A percentile compares a stretch with the other conserved stretches of the same genome.
Conservation (phyloP, 2,888 invertebrate genomes). For the Taphrorychus bicolor region DNA sequence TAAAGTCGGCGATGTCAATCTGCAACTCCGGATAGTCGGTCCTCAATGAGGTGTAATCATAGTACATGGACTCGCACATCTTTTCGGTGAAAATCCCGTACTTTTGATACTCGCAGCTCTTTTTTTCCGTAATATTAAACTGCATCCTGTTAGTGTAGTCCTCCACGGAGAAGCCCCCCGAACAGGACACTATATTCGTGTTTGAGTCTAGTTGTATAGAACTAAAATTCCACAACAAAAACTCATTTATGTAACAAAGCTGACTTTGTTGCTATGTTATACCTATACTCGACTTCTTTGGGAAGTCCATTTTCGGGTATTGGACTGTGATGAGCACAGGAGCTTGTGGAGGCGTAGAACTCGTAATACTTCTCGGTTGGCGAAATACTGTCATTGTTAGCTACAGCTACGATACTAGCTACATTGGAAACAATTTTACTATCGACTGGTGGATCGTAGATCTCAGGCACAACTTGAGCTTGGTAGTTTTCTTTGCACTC, state of each 20-base stretch:
- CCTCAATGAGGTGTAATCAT: conserved; percentile 55
- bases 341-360: conserved; percentile 46
- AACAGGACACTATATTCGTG: conserved; percentile 48
- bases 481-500: conserved; percentile 57
- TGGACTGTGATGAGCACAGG: conserved; percentile 45
- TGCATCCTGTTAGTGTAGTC: conserved; percentile 51
- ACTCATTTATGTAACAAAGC: conserved; percentile 33
- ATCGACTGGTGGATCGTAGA: conserved; percentile 45
- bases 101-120: conserved; percentile 50
- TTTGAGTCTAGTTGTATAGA: conserved; percentile 53
- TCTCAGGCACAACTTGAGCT: conserved; percentile 57
- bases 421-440: conserved; percentile 39
- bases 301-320: conserved; percentile 44
- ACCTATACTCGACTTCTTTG: conserved; percentile 44
- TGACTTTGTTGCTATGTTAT: conserved; percentile 30
- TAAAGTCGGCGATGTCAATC: conserved; percentile 56
- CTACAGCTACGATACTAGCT: conserved; percentile 17
- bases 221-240: conserved; percentile 21
- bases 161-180: conserved; percentile 45
- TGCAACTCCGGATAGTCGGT: conserved; percentile 57
- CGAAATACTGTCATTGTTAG: conserved; percentile 36
- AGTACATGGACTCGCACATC: conserved; percentile 58
- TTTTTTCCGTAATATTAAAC: conserved; percentile 51
- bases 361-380: conserved; percentile 46
- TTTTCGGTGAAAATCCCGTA: conserved; percentile 52